These are phyloP conservation scores for Agrochola macilenta DNA, from an alignment of 2,888 invertebrate genomes.

Conservation along the genomic window DNA sequence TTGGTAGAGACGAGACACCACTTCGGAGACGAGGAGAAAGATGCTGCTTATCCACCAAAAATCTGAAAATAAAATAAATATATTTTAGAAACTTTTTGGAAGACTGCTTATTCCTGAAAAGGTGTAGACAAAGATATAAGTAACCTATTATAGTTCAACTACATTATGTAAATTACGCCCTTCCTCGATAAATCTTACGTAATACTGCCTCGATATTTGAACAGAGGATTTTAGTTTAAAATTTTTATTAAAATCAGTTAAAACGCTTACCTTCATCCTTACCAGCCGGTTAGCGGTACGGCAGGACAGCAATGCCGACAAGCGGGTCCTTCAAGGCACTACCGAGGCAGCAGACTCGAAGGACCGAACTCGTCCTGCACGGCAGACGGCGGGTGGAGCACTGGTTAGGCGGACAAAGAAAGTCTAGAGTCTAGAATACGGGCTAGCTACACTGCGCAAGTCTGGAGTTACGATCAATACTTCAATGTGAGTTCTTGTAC, in stretches of 20 bases:
- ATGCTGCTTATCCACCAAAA: too few relatives aligned
- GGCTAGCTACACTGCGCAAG: constrained; percentile 28
- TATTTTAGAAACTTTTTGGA: neutral
- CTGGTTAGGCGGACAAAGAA: neutral
- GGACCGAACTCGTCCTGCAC: constrained; percentile 5
- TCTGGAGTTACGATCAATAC: constrained; percentile 25
- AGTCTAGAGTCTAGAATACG: constrained; percentile 11
- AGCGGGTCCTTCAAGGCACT: neutral
- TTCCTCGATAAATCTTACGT: neutral
- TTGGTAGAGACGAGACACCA: neutral
- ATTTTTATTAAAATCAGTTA: neutral
- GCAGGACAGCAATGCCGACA: neutral
- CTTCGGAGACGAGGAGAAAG: neutral
- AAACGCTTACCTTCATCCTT: neutral
- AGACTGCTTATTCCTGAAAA: neutral
- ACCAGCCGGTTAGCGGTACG: too few relatives aligned
- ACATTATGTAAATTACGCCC: neutral
- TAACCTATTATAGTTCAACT: neutral
- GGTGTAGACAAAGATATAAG: neutral
- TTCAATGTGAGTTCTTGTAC: too few relatives aligned
- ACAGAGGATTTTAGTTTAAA: neutral
- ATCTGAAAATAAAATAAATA: neutral
- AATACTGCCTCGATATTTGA: neutral
- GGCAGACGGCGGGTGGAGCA: neutral
- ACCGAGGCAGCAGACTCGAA: neutral